phyloP scores from a whole-genome alignment of 2,113 vertebrate genomes.

The Thamnaconus septentrionalis region DNA sequence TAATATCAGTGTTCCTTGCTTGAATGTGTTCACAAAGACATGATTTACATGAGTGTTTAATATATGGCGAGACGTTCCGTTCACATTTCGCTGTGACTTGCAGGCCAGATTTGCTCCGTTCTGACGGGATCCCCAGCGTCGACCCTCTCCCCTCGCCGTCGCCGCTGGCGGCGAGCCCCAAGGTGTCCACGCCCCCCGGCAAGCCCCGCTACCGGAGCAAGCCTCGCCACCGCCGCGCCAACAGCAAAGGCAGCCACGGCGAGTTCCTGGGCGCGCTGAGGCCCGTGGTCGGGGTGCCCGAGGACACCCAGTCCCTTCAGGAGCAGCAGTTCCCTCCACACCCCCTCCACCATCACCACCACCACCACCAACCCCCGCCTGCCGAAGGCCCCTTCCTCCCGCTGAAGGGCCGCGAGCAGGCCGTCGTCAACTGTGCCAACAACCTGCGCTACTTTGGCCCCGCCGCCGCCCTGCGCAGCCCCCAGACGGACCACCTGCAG shows the following conservation, averaged over 20 bases:
- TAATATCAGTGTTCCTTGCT: neutral
- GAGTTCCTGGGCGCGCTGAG: conserved; percentile 87
- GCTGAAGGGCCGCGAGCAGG: conserved; percentile 79
- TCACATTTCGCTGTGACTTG: neutral
- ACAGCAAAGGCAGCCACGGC: conserved; percentile 92
- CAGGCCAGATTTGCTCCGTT: conserved; percentile 92
- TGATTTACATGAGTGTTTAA: too few relatives aligned
- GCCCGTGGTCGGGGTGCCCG: conserved; percentile 67
- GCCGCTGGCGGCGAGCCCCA: conserved; percentile 90
- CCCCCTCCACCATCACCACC: conserved; percentile 55
- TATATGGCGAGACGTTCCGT: too few relatives aligned
- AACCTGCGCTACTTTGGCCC: conserved; percentile 96
- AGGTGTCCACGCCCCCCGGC: conserved; percentile 84
- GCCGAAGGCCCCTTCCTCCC: conserved; percentile 63
- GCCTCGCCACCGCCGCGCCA: conserved; percentile 91
- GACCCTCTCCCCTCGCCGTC: conserved; percentile 84
- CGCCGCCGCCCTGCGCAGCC: conserved; percentile 90
- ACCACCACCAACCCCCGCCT: conserved; percentile 48
- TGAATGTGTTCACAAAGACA: too few relatives aligned
- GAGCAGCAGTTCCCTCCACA: conserved; percentile 63
- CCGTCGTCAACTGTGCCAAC: conserved; percentile 90
- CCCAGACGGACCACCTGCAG: conserved; percentile 92
- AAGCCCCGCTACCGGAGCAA: conserved; percentile 94
- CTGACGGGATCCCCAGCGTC: conserved; percentile 88
- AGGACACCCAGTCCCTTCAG: conserved; percentile 72